Conservation (phyloP, 2,797 vertebrate species). For the Neoniphon sammara region DNA sequence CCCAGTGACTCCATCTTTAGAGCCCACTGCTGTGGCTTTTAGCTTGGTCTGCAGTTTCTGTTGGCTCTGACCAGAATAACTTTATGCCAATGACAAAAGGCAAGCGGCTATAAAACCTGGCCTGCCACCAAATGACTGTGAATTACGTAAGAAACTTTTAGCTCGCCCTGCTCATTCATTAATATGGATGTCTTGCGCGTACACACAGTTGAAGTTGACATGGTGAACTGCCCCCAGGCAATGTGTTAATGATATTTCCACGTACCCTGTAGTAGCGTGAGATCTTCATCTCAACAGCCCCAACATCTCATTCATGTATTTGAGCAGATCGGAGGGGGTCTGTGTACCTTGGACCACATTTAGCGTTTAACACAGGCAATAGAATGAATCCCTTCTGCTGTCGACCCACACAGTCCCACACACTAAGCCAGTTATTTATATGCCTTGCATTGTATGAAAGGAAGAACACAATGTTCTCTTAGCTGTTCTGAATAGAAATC, state of each 20-base stretch:
- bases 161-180: background rate
- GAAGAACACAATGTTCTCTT: conserved; percentile 82
- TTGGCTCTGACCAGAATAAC: conserved; percentile 7
- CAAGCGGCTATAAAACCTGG: background rate
- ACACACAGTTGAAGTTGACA: conserved; percentile 4
- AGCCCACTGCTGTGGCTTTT: conserved; percentile 15
- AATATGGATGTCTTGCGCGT: background rate
- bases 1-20: conserved; percentile 20
- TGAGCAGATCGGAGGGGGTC: conserved; percentile 54
- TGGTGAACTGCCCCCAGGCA: background rate
- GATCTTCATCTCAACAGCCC: conserved; percentile 18
- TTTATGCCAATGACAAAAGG: conserved; percentile 12
- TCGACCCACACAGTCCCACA: conserved; percentile 53
- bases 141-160: background rate
- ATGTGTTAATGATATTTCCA: conserved; percentile 10
- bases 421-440: conserved; percentile 79
- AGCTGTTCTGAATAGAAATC: conserved; percentile 82
- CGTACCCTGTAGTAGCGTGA: background rate
- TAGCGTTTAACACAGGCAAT: conserved; percentile 56
- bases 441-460: conserved; percentile 74
- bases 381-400: conserved; percentile 53
- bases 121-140: background rate
- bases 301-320: conserved; percentile 50
- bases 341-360: conserved; percentile 66
- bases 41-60: conserved; percentile 27